These are phyloP conservation scores for Argya squamiceps DNA, from an alignment of 2,797 vertebrate species.

Conservation along the genomic window DNA sequence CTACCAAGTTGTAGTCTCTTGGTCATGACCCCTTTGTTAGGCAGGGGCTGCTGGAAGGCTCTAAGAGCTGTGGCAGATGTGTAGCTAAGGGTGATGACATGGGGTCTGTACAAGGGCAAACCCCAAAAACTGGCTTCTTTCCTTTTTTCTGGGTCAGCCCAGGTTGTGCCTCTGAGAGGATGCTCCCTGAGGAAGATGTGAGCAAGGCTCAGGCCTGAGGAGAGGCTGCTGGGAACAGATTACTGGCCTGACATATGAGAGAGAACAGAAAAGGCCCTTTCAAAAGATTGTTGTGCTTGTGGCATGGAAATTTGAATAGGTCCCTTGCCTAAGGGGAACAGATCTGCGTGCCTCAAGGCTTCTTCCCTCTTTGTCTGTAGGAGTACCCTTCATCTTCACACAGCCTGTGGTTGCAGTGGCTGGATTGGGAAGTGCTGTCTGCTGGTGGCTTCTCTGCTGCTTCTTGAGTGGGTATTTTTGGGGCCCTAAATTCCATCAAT, in stretches of 20 bases:
- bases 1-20: background rate
- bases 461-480: background rate
- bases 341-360: background rate
- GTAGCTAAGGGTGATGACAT: background rate
- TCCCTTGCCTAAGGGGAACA: background rate
- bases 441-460: background rate
- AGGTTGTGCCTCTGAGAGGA: accelerated
- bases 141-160: accelerated
- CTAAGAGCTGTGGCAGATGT: background rate
- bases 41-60: background rate
- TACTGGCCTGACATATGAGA: background rate
- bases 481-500: background rate
- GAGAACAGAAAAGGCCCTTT: background rate
- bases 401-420: background rate
- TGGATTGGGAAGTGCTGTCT: background rate
- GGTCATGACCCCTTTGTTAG: accelerated
- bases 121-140: accelerated
- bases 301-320: background rate
- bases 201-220: background rate
- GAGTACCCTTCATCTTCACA: background rate
- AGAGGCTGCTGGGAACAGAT: background rate
- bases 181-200: background rate
- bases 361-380: background rate
- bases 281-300: background rate
- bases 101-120: accelerated